Conservation (phyloP, 2,888 invertebrate species). For the Heliconius charithonia region DNA sequence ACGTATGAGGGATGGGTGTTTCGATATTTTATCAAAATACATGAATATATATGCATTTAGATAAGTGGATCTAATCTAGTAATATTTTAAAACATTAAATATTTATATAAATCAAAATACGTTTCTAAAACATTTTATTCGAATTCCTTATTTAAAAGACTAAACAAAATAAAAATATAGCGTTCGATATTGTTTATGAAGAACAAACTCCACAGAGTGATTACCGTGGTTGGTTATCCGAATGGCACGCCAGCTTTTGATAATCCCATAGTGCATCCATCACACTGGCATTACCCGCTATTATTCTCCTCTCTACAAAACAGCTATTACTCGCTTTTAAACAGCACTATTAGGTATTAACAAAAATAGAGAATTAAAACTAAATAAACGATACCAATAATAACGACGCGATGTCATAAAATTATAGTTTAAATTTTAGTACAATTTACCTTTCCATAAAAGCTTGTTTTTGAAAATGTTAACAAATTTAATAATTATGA, state of each 20-base stretch:
- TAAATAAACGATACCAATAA: too few species aligned
- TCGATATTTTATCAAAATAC: background rate
- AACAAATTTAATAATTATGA: too few species aligned
- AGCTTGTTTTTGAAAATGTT: too few species aligned
- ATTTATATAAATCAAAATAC: background rate
- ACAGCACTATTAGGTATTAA: background rate
- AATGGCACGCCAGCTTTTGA: conserved; percentile 34
- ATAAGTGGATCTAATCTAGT: background rate
- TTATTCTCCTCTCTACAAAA: conserved; percentile 23
- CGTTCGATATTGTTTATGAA: background rate
- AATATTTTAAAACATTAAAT: background rate
- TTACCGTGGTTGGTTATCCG: conserved; percentile 32
- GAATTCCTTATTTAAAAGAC: background rate
- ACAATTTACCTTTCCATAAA: too few species aligned
- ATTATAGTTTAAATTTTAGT: too few species aligned
- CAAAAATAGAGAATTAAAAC: too few species aligned
- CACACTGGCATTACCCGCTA: conserved; percentile 14
- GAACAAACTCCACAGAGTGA: conserved; percentile 27
- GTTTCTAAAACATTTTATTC: background rate
- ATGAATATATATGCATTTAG: background rate
- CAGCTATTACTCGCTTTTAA: conserved; percentile 17
- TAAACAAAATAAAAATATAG: background rate
- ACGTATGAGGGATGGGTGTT: background rate
- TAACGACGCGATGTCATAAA: too few species aligned
- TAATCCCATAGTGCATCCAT: conserved; percentile 37